Percentiles rank a stretch among this genome's conserved stretches.
phyloP scores from a whole-genome alignment of 2,888 invertebrate genomes.

The Lasioglossum villosulum region DNA sequence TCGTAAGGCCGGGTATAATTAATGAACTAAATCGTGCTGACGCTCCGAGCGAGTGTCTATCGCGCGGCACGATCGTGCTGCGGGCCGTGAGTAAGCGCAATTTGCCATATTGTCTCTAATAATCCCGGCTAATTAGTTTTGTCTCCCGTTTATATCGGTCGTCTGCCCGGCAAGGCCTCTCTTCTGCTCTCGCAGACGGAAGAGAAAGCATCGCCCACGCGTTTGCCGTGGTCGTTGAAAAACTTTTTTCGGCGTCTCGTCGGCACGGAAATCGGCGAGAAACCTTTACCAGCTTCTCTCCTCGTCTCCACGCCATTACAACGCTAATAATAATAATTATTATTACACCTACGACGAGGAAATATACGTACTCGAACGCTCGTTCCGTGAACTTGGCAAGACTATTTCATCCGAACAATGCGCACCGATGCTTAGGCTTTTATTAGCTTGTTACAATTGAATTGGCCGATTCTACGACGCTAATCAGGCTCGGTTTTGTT shows the following conservation, averaged over 20 bases:
- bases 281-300: background rate
- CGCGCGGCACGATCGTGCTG: conserved; percentile 73
- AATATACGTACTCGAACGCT: background rate
- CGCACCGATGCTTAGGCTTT: background rate
- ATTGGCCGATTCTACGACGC: background rate
- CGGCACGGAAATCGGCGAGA: conserved; percentile 7
- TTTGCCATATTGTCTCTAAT: conserved; percentile 79
- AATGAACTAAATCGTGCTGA: conserved; percentile 79
- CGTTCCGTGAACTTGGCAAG: background rate
- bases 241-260: conserved; percentile 5
- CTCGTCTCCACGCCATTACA: background rate
- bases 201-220: conserved; percentile 73
- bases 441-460: conserved; percentile 1
- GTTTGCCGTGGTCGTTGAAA: conserved; percentile 25
- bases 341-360: background rate
- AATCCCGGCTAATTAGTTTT: conserved; percentile 77
- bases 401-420: conserved; percentile 2
- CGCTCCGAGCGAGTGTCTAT: conserved; percentile 75
- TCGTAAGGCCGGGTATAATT: conserved; percentile 77
- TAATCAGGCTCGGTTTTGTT: background rate
- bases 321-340: conserved; percentile 13
- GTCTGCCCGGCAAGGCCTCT: conserved; percentile 42
- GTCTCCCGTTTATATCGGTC: conserved; percentile 71
- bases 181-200: conserved; percentile 56
- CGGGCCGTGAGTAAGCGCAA: conserved; percentile 73